phyloP scores from a whole-genome alignment of 2,888 invertebrate species.

The Micoletzkya japonica region DNA sequence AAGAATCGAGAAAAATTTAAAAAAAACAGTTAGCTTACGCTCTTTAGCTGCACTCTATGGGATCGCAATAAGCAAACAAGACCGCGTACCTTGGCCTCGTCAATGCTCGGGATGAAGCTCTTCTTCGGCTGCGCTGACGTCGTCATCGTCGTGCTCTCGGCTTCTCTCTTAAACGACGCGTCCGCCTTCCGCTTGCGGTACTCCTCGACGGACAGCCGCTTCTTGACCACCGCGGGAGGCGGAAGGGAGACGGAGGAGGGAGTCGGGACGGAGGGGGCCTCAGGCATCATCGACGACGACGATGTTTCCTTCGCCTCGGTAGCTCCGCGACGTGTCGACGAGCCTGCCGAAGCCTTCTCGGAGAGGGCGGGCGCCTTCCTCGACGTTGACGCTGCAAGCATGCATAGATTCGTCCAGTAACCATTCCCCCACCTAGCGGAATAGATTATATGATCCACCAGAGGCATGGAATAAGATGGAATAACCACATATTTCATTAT shows the following conservation, averaged over 20 bases:
- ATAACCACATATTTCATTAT: too few species aligned
- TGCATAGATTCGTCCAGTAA: too few species aligned
- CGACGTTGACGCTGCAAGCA: too few species aligned
- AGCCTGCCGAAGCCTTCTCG: too few species aligned
- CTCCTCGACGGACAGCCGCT: conserved; percentile 6
- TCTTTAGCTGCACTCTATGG: background rate
- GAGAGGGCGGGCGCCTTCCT: too few species aligned
- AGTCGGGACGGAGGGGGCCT: background rate
- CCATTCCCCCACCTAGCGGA: too few species aligned
- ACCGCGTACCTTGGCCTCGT: background rate
- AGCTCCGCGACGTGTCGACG: too few species aligned
- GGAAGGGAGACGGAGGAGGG: background rate
- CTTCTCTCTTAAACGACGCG: background rate
- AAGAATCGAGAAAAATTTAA: background rate
- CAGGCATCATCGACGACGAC: too few species aligned
- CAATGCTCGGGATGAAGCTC: conserved; percentile 14
- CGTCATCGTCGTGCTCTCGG: background rate
- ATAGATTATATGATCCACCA: too few species aligned
- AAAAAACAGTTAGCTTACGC: background rate
- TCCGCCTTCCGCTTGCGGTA: conserved; percentile 11
- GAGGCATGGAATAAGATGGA: too few species aligned
- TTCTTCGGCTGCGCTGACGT: background rate
- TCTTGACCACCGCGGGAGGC: background rate
- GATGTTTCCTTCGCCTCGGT: too few species aligned
- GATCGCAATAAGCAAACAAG: background rate